phyloP scores from a whole-genome alignment of 2,113 vertebrate species.

The Sigmodon hispidus region DNA sequence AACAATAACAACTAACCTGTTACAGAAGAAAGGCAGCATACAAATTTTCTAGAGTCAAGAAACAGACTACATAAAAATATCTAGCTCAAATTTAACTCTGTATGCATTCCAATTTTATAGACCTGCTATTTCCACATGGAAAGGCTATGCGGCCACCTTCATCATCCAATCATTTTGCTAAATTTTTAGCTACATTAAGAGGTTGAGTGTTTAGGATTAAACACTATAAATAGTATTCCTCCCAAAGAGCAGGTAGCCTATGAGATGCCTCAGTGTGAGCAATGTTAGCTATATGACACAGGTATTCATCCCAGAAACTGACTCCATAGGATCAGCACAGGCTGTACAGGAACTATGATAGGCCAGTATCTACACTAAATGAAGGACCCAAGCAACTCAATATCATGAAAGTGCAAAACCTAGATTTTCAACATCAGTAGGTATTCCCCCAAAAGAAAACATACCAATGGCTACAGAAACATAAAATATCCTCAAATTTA shows the following conservation, averaged over 20 bases:
- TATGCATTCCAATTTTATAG: neutral
- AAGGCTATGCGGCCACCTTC: accelerated
- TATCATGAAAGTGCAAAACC: neutral
- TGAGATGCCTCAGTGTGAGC: neutral
- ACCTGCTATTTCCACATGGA: neutral
- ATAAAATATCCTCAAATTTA: neutral
- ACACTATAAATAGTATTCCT: neutral
- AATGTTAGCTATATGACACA: neutral
- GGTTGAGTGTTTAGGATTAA: neutral
- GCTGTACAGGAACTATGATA: neutral
- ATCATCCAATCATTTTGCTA: neutral
- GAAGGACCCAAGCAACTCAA: neutral
- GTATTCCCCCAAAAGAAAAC: neutral
- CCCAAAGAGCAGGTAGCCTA: neutral
- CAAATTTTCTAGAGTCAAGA: neutral
- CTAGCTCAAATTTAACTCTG: neutral
- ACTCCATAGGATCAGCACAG: accelerated
- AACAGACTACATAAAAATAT: neutral
- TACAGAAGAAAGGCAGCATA: neutral
- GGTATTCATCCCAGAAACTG: neutral
- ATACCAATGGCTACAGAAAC: neutral
- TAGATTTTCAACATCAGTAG: neutral
- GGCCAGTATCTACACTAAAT: too few species aligned
- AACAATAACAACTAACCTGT: neutral
- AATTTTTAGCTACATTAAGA: neutral